Conservation (phyloP, 2,797 vertebrate genomes). For the Xenopus petersii region DNA sequence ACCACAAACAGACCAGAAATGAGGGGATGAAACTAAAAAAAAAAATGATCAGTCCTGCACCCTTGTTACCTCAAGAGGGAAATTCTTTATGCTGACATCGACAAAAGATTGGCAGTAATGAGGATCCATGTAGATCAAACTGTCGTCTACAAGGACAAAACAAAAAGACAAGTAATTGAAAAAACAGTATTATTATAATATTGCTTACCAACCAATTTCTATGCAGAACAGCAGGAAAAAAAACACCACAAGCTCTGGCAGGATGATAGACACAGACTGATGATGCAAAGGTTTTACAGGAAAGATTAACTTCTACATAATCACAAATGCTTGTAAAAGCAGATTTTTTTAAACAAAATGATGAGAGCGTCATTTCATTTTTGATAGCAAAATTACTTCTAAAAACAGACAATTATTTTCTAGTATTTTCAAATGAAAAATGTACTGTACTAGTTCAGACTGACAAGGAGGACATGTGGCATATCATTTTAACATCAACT, state of each 20-base stretch:
- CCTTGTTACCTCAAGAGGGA: conserved; percentile 95
- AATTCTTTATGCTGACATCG: conserved; percentile 98
- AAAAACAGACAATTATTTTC: conserved; percentile 98
- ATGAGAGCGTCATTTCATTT: conserved; percentile 94
- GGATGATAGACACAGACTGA: conserved; percentile 80
- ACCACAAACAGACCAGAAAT: conserved; percentile 74
- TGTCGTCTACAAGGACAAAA: conserved; percentile 99
- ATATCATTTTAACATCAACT: conserved; percentile 90
- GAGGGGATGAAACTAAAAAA: conserved; percentile 74
- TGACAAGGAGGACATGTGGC: conserved; percentile 90
- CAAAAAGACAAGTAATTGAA: conserved; percentile 99
- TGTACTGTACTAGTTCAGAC: conserved; percentile 64
- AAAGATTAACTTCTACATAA: conserved; percentile 92
- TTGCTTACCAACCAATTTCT: conserved; percentile 92
- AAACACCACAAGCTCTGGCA: conserved; percentile 66
- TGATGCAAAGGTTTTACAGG: conserved; percentile 79
- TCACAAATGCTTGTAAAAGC: conserved; percentile 90
- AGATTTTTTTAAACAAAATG: conserved; percentile 77
- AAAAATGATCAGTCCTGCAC: conserved; percentile 67
- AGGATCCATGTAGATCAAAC: conserved; percentile 99
- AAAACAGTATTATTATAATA: conserved; percentile 91
- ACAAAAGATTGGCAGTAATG: conserved; percentile 99
- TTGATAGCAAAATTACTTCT: conserved; percentile 95
- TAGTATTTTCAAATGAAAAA: conserved; percentile 91
- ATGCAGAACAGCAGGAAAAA: conserved; percentile 88